Evolutionary conservation across 2,113 vertebrate species (phyloP).

Genomic region (Nerophis lumbriciformis): DNA sequence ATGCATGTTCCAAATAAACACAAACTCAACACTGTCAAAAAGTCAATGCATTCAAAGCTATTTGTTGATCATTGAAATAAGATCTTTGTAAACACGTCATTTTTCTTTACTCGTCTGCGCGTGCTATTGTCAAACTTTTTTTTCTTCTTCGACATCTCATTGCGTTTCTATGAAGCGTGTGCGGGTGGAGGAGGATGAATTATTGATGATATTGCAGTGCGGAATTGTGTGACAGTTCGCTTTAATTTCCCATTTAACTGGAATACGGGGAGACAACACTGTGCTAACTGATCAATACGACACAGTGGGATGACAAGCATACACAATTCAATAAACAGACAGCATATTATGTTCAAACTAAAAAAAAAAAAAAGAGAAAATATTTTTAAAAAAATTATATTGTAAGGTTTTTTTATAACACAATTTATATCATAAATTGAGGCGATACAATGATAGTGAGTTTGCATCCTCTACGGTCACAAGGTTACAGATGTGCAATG

Average conservation of each 20-base stretch:
- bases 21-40: too few relatives aligned
- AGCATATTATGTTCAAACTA: too few relatives aligned
- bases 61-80: neutral
- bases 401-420: too few relatives aligned
- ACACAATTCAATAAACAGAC: neutral
- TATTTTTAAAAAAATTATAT: too few relatives aligned
- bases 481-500: neutral
- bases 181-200: neutral
- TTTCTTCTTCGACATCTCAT: neutral
- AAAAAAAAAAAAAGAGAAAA: too few relatives aligned
- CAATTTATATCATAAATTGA: too few relatives aligned
- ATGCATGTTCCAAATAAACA: too few relatives aligned
- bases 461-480: too few relatives aligned
- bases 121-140: constrained; percentile 5
- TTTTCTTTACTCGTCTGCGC: neutral
- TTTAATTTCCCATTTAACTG: constrained; percentile 8
- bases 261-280: neutral
- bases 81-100: constrained; percentile 4
- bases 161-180: neutral
- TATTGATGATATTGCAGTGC: constrained; percentile 1
- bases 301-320: neutral
- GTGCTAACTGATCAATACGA: constrained; percentile 1
- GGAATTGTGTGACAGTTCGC: constrained; percentile 11
- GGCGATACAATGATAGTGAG: neutral
- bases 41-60: neutral